Conservation (phyloP, 2,113 vertebrate species). For the Dissostichus mawsoni region DNA sequence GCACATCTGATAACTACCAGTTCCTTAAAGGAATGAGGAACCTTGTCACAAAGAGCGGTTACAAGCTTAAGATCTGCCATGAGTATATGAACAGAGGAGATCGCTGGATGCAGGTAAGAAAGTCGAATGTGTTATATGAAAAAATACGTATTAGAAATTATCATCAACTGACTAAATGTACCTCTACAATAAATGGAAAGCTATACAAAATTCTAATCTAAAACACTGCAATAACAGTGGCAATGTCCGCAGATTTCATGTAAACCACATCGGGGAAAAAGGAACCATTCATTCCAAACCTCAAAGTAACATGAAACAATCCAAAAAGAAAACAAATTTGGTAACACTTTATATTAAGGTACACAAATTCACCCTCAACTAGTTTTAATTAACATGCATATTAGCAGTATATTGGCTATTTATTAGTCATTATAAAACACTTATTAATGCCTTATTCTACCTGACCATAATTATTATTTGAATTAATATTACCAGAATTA, state of each 20-base stretch:
- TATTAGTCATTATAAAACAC: no score
- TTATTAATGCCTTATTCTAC: no score
- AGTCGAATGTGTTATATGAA: not conserved
- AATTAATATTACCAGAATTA: no score
- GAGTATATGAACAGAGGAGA: conserved; percentile 89
- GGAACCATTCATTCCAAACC: not conserved
- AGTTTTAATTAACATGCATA: no score
- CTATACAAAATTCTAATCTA: not conserved
- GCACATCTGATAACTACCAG: conserved; percentile 88
- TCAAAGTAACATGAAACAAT: not conserved
- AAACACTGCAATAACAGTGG: not conserved
- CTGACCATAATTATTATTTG: no score
- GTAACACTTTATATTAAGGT: no score
- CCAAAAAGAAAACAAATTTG: no score
- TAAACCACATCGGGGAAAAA: not conserved
- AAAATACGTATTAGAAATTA: not conserved
- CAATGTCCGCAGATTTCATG: not conserved
- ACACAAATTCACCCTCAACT: no score
- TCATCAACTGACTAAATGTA: not conserved
- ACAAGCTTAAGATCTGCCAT: conserved; percentile 85
- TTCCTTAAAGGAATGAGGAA: conserved; percentile 89
- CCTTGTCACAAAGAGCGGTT: conserved; percentile 82
- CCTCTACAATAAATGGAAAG: not conserved
- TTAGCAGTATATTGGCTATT: no score
- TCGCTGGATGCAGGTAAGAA: conserved; percentile 94